Conservation (phyloP, 2,797 vertebrate genomes). For the Danio aesculapii region DNA sequence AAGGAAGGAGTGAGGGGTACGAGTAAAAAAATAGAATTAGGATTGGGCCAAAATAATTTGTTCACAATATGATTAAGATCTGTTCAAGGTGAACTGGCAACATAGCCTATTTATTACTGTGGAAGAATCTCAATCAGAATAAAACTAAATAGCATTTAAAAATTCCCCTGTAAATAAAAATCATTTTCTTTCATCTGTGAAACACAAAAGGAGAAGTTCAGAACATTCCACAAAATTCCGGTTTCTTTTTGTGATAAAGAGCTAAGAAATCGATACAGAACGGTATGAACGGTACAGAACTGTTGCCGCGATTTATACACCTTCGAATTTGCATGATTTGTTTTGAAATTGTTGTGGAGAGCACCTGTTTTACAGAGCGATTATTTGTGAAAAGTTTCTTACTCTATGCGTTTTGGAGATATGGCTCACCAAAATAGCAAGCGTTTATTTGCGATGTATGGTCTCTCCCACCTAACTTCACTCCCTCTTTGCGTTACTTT, state of each 20-base stretch:
- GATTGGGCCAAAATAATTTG: too few species aligned
- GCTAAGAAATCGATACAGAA: neutral
- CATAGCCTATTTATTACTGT: too few species aligned
- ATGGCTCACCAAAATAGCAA: constrained; percentile 4
- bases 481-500: neutral
- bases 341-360: neutral
- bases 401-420: too few species aligned
- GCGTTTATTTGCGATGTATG: neutral
- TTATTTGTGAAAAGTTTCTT: neutral
- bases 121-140: too few species aligned
- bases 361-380: neutral
- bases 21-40: too few species aligned
- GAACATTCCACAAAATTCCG: neutral
- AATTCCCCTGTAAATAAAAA: too few species aligned
- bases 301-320: too few species aligned
- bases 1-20: too few species aligned
- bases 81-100: too few species aligned
- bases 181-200: neutral
- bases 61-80: too few species aligned
- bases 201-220: neutral
- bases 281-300: neutral
- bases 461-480: neutral
- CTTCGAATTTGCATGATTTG: neutral
- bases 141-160: too few species aligned
- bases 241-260: neutral